Percentiles rank a stretch among this genome's conserved stretches.
Conservation (phyloP, 1,140 invertebrate genomes). For the Pseudomyrmex concolor region DNA sequence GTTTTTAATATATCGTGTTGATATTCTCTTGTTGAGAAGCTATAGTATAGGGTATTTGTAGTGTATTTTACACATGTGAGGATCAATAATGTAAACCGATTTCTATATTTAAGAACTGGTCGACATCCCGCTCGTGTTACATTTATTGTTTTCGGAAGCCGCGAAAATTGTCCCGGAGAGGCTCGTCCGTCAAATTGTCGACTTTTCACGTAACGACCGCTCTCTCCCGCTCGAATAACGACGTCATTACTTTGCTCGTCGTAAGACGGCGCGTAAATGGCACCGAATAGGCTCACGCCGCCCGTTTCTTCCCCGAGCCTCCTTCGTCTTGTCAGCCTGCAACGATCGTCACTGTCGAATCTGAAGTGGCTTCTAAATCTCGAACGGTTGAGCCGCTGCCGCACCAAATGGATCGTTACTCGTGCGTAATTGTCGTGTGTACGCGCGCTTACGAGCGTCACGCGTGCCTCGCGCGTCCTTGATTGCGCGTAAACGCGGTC, state of each 20-base stretch:
- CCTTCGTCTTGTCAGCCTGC: neutral
- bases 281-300: slow-evolving; percentile 29
- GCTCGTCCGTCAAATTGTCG: slow-evolving; percentile 43
- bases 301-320: neutral
- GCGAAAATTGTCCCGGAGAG: slow-evolving; percentile 19
- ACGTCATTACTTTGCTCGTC: slow-evolving; percentile 50
- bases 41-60: too few relatives aligned
- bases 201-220: slow-evolving; percentile 40
- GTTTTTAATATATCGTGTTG: too few relatives aligned
- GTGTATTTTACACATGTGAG: neutral
- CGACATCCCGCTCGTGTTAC: neutral
- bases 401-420: slow-evolving; percentile 51
- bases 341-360: slow-evolving; percentile 57
- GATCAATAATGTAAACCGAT: neutral
- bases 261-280: slow-evolving; percentile 49
- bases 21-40: too few relatives aligned
- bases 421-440: slow-evolving; percentile 51
- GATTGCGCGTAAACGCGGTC: slow-evolving; percentile 39
- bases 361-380: slow-evolving; percentile 61
- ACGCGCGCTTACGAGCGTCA: slow-evolving; percentile 19
- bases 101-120: neutral
- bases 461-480: neutral
- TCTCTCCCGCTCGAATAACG: slow-evolving; percentile 28
- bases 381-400: neutral
- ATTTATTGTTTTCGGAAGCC: slow-evolving; percentile 13